Conservation (phyloP, 2,888 invertebrate genomes). For the Rotaria magnacalcarata region DNA sequence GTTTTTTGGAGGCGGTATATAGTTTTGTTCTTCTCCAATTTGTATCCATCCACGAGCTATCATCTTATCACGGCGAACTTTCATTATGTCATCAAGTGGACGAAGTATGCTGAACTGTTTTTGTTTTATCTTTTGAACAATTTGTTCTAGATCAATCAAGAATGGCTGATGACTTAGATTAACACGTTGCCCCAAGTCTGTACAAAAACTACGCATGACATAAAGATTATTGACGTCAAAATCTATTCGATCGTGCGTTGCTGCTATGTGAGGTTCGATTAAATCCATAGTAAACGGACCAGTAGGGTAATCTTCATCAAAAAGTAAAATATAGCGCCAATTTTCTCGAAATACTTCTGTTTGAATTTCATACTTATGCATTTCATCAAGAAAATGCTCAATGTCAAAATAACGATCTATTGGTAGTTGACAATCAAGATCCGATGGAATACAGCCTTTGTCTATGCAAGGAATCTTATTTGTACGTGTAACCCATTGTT, state of each 20-base stretch:
- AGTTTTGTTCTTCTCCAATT: neutral
- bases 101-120: neutral
- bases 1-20: neutral
- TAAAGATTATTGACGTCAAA: slow-evolving; percentile 32
- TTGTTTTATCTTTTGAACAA: slow-evolving; percentile 23
- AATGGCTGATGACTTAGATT: neutral
- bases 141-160: slow-evolving; percentile 3
- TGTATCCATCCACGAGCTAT: neutral
- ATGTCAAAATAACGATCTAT: neutral
- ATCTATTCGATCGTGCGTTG: slow-evolving; percentile 32
- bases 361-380: neutral
- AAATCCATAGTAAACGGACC: slow-evolving; percentile 18
- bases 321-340: neutral
- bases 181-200: slow-evolving; percentile 13
- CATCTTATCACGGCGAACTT: neutral
- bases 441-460: neutral
- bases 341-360: neutral
- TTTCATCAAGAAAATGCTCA: neutral
- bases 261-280: neutral
- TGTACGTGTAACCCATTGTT: too few species aligned
- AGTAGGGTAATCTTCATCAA: neutral
- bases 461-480: too few species aligned
- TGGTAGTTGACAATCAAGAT: slow-evolving; percentile 17
- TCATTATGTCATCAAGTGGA: neutral
- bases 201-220: neutral